phyloP scores from a whole-genome alignment of 2,113 vertebrate species.

The Tragelaphus scriptus region DNA sequence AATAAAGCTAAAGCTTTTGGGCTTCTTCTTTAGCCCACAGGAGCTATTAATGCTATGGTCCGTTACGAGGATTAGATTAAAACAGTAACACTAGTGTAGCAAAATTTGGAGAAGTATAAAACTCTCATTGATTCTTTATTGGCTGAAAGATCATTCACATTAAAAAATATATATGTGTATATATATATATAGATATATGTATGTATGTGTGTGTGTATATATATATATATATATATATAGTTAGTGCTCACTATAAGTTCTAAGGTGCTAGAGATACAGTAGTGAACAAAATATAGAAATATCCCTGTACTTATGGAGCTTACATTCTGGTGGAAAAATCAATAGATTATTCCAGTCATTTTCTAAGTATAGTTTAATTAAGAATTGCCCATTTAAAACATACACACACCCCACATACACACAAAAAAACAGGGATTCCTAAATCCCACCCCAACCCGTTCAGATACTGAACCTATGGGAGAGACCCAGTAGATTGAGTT shows the following conservation, averaged over 20 bases:
- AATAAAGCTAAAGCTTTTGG: not conserved
- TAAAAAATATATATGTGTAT: not conserved
- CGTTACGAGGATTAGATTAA: not conserved
- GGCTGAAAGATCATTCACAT: not conserved
- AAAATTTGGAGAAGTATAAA: not conserved
- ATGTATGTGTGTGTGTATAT: not conserved
- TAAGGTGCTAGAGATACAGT: not conserved
- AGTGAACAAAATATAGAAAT: not conserved
- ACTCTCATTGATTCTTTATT: not conserved
- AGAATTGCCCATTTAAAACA: not conserved
- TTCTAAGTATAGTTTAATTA: not conserved
- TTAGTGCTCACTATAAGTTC: not conserved
- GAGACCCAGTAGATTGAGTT: not conserved
- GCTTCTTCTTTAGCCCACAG: not conserved
- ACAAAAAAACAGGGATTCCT: not conserved
- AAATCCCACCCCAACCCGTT: not conserved
- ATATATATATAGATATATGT: no score
- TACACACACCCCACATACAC: not conserved
- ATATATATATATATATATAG: rapidly evolving
- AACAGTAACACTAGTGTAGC: not conserved
- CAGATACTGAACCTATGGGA: not conserved
- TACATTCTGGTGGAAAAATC: not conserved
- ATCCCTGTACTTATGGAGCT: not conserved
- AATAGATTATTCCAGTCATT: not conserved
- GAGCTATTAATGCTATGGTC: not conserved